Evolutionary conservation across 2,888 invertebrate species (phyloP).

Genomic region (Archips xylosteana): DNA sequence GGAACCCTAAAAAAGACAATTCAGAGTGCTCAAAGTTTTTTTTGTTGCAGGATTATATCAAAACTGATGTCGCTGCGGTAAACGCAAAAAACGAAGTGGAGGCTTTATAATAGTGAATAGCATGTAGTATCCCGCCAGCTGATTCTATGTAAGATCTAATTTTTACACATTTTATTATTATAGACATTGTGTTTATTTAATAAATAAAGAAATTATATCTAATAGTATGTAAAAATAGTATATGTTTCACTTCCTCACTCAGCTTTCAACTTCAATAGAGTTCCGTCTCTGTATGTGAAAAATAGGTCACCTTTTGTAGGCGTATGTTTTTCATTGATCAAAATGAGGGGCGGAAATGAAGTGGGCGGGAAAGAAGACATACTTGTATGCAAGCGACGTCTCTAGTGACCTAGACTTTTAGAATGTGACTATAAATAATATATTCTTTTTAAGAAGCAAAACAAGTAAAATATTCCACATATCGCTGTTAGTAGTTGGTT

Average conservation of each 20-base stretch:
- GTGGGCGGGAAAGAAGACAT: slow-evolving; percentile 27
- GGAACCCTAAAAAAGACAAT: not conserved
- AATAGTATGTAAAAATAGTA: slow-evolving; percentile 30
- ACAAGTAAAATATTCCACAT: not conserved
- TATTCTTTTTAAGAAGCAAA: too few species aligned
- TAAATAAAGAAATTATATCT: slow-evolving; percentile 42
- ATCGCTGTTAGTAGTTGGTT: not conserved
- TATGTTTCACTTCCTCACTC: slow-evolving; percentile 18
- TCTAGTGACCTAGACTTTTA: slow-evolving; percentile 8
- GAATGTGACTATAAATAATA: too few species aligned
- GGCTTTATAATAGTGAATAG: slow-evolving; percentile 60
- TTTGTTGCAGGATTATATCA: slow-evolving; percentile 70
- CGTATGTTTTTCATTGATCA: slow-evolving; percentile 40
- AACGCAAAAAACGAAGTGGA: slow-evolving; percentile 69
- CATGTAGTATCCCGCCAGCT: slow-evolving; percentile 40
- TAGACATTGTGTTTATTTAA: slow-evolving; percentile 33
- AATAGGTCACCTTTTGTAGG: slow-evolving; percentile 36
- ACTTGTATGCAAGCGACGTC: slow-evolving; percentile 25
- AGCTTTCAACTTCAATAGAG: slow-evolving; percentile 19
- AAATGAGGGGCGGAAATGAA: slow-evolving; percentile 40
- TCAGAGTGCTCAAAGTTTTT: slow-evolving; percentile 11
- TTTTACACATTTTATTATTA: slow-evolving; percentile 41
- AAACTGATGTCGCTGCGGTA: slow-evolving; percentile 58
- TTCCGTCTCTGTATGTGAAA: slow-evolving; percentile 7
- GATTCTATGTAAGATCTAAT: slow-evolving; percentile 36